These are phyloP conservation scores for Triplophysa bombifrons DNA, from an alignment of 2,797 vertebrate species.

Conservation along the genomic window DNA sequence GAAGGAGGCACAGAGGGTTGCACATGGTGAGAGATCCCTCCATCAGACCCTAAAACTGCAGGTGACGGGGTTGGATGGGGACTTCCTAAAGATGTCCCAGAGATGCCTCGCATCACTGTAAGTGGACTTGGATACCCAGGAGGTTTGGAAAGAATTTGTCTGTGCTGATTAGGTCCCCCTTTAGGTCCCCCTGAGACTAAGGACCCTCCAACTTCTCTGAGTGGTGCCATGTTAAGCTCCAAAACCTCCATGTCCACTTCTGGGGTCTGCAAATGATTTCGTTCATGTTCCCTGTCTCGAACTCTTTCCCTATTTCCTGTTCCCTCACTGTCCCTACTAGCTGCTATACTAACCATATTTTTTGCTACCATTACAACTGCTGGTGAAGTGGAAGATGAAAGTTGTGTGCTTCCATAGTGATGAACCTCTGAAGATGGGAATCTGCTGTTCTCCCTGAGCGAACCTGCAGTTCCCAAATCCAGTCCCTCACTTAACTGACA, in stretches of 20 bases:
- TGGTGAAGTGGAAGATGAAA: constrained; percentile 57
- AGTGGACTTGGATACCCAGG: constrained; percentile 71
- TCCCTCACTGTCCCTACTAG: constrained; percentile 46
- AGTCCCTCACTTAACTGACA: constrained; percentile 80
- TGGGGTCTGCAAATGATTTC: constrained; percentile 71
- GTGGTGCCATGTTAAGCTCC: constrained; percentile 76
- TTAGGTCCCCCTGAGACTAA: constrained; percentile 53
- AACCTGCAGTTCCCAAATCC: constrained; percentile 71
- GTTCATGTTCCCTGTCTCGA: constrained; percentile 55
- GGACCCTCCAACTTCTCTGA: constrained; percentile 50
- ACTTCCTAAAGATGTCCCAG: constrained; percentile 56
- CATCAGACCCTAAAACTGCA: constrained; percentile 68
- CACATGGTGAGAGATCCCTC: constrained; percentile 58
- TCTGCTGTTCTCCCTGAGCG: constrained; percentile 63
- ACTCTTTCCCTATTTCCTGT: constrained; percentile 51
- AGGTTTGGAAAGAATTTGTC: constrained; percentile 78
- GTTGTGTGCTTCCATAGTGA: constrained; percentile 62
- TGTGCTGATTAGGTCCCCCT: constrained; percentile 67
- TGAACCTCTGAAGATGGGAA: constrained; percentile 65
- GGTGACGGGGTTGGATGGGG: constrained; percentile 79
- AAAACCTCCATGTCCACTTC: constrained; percentile 88
- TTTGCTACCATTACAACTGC: constrained; percentile 53
- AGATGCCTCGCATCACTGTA: constrained; percentile 63
- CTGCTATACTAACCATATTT: constrained; percentile 50
- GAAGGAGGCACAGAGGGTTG: constrained; percentile 67